Evolutionary conservation across 2,888 invertebrate genomes (phyloP), one percentile per base, ranked within the genome.

Genomic region (Drosophila mulleri): DNA sequence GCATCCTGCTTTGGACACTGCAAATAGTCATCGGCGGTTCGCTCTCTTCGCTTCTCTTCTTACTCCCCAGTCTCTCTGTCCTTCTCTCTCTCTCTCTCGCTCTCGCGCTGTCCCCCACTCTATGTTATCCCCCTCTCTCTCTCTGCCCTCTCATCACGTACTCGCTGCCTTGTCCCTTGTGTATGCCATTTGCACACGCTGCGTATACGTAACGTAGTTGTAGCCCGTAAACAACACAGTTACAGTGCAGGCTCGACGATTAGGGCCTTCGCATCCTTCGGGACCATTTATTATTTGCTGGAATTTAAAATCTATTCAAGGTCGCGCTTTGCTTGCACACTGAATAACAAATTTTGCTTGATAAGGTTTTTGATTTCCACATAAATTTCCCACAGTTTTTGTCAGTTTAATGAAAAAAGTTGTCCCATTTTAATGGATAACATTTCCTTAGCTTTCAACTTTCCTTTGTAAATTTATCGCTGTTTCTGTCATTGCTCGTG

Each of bases 171-270:
- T 67, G 78, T 80, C 72, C 74, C 83, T 78, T 75, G 53, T 53
- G 78, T 69, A 74, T 78, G 86, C 81, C 74, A 76, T 85, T 83
- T 83, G 83, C 76, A 86, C 83, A 84, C 83, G 87, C 74, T 86
- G 84, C 84, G 84, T 84, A 84, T 84, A 87, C 87, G 84, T 83
- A 83, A 85, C 81, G 83, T 67, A 69, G 72, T 50, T 32, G 48
- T 50, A 67, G 75, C 48, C 71, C 71, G 81, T 86, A 77, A 84
- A 81, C 75, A 83, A 81, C 80, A 20, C 20, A 8, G 32, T 20
- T 68, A 71, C 72, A 65, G 54, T 56, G 54, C 41, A 56, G 18
- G 41, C 41, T 18, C 57, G 18, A 14, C 54, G 20, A 23, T 41
- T 39, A 35, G 53, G 39, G 41, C 26, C 8, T 0, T 26, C n/a